phyloP scores from a whole-genome alignment of 2,888 invertebrate species.

The Cataglyphis rosenhaueri region DNA sequence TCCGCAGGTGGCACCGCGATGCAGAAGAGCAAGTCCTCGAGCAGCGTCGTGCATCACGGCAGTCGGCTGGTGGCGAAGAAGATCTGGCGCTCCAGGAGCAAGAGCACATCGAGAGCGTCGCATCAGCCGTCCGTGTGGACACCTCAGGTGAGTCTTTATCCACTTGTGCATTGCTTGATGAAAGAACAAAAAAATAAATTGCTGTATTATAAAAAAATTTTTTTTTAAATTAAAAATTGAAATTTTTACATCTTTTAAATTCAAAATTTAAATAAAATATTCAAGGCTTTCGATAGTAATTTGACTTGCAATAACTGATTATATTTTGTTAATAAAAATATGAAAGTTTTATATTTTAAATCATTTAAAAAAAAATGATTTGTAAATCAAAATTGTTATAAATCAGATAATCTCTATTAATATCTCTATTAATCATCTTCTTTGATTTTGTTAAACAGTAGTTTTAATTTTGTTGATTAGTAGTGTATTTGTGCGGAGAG shows the following conservation, averaged over 20 bases:
- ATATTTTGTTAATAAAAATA: constrained; percentile 5
- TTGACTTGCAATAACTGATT: not conserved
- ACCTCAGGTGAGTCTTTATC: constrained; percentile 90
- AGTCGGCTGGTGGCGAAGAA: constrained; percentile 92
- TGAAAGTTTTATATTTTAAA: not conserved
- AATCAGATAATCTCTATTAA: not conserved
- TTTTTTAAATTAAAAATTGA: not conserved
- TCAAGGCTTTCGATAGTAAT: not conserved
- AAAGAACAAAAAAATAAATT: not conserved
- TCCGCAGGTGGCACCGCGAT: constrained; percentile 89
- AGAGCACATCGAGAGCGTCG: constrained; percentile 90
- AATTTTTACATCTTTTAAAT: not conserved
- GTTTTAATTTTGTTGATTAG: not conserved
- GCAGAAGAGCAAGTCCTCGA: constrained; percentile 96
- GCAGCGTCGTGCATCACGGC: constrained; percentile 92
- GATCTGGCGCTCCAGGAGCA: constrained; percentile 94
- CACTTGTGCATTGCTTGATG: not conserved
- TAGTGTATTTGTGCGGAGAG: not conserved
- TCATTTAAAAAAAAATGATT: not conserved
- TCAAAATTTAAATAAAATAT: not conserved
- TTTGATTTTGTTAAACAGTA: not conserved
- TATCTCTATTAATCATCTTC: not conserved
- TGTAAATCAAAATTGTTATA: not conserved
- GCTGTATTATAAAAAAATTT: not conserved
- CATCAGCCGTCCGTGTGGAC: constrained; percentile 91